Base-by-base conservation (phyloP, 1,140 invertebrate genomes). In the Heliconius hermathena region DNA sequence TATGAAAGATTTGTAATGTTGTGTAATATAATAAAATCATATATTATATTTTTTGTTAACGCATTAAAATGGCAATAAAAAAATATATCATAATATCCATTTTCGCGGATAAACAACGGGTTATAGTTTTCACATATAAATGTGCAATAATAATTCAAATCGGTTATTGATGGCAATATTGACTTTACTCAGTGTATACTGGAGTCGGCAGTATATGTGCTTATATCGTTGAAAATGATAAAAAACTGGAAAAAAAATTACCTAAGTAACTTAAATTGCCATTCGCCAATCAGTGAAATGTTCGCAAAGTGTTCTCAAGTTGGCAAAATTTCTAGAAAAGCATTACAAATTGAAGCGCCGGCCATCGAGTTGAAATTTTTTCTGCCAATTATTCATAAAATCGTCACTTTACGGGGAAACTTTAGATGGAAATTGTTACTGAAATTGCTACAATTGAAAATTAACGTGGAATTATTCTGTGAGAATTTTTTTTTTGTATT, bases 311-410 rank as follows among this genome's bases (percentile, higher is more conserved):
- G 54, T 57, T 57, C n/a, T 57, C 54, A 57, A 57, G 54, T 57
- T 57, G 20, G 54, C n/a, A 57, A 57, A 57, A 22, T 57, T 57
- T 57, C 54, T 57, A 57, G 54, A n/a, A 22, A 57, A n/a, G 54
- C 54, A 57, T 57, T 57, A 57, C n/a, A 57, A 57, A 22, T 57
- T 57, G 54, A 57, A 57, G 54, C 54, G 20, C 20, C 54, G n/a
- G 8, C 54, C 54, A 57, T 57, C 54, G 20, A 57, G 54, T 22
- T 57, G 54, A 20, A 57, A 1, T 57, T 57, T 57, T 57, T 57
- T 57, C 54, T 57, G 54, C 54, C 54, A 57, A 57, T 57, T 57
- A 57, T 57, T 57, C 54, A 57, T 57, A 22, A 57, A 57, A 57
- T 57, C n/a, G 54, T 57, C 54, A 57, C 54, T 57, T 57, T 22